Evolutionary conservation across 2,113 vertebrate species (phyloP).

Genomic region (Monopterus albus): DNA sequence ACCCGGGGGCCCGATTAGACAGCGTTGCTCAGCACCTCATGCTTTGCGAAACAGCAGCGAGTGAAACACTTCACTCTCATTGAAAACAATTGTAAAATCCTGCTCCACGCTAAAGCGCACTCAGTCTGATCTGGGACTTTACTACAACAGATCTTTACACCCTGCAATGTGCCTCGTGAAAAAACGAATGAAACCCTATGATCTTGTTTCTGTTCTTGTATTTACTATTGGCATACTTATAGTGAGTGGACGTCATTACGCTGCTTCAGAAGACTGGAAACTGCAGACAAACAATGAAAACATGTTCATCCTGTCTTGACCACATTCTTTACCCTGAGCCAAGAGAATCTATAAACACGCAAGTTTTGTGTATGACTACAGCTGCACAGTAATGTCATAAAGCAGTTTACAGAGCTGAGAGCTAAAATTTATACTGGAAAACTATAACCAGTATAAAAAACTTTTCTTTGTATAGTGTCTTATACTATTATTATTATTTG

Average conservation of each 20-base stretch:
- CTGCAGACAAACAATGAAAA: neutral
- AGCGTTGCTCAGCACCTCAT: too few relatives aligned
- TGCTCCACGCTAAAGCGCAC: too few relatives aligned
- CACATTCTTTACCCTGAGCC: too few relatives aligned
- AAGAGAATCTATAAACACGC: too few relatives aligned
- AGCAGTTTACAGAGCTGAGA: neutral
- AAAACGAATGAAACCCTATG: conserved; percentile 1
- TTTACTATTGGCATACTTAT: neutral
- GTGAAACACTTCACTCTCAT: too few relatives aligned
- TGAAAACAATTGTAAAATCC: too few relatives aligned
- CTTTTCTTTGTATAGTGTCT: neutral
- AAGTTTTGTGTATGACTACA: neutral
- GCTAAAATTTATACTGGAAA: neutral
- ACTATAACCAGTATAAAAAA: neutral
- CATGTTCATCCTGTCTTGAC: neutral
- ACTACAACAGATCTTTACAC: too few relatives aligned
- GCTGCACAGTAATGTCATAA: neutral
- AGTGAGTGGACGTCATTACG: neutral
- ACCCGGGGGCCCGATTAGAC: too few relatives aligned
- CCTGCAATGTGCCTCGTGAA: neutral
- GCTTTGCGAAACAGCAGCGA: too few relatives aligned
- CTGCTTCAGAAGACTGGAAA: neutral
- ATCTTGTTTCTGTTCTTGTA: conserved; percentile 21
- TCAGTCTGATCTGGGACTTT: too few relatives aligned
- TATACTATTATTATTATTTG: too few relatives aligned